Conservation (phyloP, 2,113 vertebrate genomes). For the Halichoerus grypus region DNA sequence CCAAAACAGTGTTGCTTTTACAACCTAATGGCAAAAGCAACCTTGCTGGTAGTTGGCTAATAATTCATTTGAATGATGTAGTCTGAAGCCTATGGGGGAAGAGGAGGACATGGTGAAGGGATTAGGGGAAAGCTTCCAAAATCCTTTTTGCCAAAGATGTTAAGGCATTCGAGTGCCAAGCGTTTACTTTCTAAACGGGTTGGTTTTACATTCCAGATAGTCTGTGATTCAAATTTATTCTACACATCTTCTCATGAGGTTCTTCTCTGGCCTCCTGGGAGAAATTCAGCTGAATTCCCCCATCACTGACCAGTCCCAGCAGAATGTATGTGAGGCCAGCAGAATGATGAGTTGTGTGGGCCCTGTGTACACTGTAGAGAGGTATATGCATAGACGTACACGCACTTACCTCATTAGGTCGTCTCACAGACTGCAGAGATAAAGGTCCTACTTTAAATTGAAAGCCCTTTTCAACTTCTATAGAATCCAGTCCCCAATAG, state of each 20-base stretch:
- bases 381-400: not conserved
- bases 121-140: conserved; percentile 49
- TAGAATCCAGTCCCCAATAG: not conserved
- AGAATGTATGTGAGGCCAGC: not conserved
- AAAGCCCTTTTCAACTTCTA: not conserved
- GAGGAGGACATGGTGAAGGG: not conserved
- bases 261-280: not conserved
- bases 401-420: not conserved
- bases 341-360: not conserved
- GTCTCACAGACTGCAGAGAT: not conserved
- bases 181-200: conserved; percentile 2
- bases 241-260: not conserved
- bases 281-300: not conserved
- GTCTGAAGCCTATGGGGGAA: not conserved
- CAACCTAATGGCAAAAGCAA: conserved; percentile 19
- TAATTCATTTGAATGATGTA: conserved; percentile 6
- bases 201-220: conserved; percentile 37
- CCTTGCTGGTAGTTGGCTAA: not conserved
- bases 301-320: not conserved
- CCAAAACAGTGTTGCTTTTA: not conserved
- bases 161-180: not conserved
- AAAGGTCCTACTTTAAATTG: not conserved
- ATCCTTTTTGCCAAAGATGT: conserved; percentile 25
- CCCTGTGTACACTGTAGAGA: not conserved
- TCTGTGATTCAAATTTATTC: not conserved